Evolutionary conservation across 2,888 invertebrate genomes (phyloP).

Genomic region (Craniophora ligustri): DNA sequence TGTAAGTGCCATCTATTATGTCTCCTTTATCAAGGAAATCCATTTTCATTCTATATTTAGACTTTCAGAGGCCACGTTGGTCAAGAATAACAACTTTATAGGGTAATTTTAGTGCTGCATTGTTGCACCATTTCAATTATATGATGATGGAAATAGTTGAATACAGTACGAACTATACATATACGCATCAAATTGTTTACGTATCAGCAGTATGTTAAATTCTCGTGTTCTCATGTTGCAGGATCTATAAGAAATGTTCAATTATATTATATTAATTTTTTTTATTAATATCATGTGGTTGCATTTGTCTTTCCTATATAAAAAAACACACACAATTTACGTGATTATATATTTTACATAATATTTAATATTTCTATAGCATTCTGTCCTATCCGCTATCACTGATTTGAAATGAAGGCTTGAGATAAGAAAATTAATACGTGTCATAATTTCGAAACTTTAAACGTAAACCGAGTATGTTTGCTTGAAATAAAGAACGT

Average conservation of each 20-base stretch:
- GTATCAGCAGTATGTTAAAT: too few relatives aligned
- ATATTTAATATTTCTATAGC: slow-evolving; percentile 5
- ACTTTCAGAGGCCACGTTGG: slow-evolving; percentile 5
- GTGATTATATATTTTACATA: too few relatives aligned
- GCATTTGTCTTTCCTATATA: too few relatives aligned
- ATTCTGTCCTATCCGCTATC: slow-evolving; percentile 29
- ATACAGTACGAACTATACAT: slow-evolving; percentile 6
- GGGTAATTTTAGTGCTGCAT: slow-evolving; percentile 18
- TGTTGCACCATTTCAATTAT: slow-evolving; percentile 40
- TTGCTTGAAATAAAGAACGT: slow-evolving; percentile 17
- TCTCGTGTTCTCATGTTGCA: too few relatives aligned
- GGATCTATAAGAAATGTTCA: too few relatives aligned
- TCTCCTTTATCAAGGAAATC: slow-evolving; percentile 7
- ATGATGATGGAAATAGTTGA: slow-evolving; percentile 36
- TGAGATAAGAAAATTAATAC: slow-evolving; percentile 18
- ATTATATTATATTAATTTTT: too few relatives aligned
- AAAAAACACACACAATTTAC: too few relatives aligned
- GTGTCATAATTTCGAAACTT: background rate
- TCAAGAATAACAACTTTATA: slow-evolving; percentile 29
- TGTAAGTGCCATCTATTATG: background rate
- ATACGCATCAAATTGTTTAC: slow-evolving; percentile 32
- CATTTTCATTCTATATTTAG: slow-evolving; percentile 17
- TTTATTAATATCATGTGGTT: too few relatives aligned
- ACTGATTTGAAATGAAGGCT: slow-evolving; percentile 15
- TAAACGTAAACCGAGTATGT: background rate